Evolutionary conservation across 2,113 vertebrate genomes (phyloP).

Genomic region (Erythrocercus mccallii): DNA sequence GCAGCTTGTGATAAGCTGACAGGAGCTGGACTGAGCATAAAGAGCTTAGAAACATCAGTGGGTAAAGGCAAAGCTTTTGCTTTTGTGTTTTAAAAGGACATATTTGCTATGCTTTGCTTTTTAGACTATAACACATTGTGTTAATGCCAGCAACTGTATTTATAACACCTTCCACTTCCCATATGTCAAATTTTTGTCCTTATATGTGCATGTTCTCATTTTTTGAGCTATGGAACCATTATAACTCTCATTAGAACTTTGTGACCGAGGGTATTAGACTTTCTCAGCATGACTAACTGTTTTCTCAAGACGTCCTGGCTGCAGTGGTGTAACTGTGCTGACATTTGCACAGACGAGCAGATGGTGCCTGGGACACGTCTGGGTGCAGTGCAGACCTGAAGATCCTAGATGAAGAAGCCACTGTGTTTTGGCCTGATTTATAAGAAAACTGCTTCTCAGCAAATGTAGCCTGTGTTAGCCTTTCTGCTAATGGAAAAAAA

Average conservation of each 20-base stretch:
- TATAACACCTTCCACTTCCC: slow-evolving; percentile 1
- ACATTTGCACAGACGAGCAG: slow-evolving; percentile 31
- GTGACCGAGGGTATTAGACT: background rate
- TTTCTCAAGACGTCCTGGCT: slow-evolving; percentile 33
- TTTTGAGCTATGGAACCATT: background rate
- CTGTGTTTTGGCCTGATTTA: background rate
- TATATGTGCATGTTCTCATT: background rate
- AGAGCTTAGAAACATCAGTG: slow-evolving; percentile 24
- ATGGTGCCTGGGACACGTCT: slow-evolving; percentile 39
- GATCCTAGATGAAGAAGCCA: slow-evolving; percentile 1
- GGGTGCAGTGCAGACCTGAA: slow-evolving; percentile 30
- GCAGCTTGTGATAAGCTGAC: slow-evolving; percentile 40
- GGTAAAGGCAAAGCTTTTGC: background rate
- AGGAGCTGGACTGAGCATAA: slow-evolving; percentile 33
- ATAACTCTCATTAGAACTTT: background rate
- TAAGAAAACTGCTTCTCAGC: background rate
- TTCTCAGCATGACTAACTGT: slow-evolving; percentile 21
- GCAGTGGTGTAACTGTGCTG: slow-evolving; percentile 2
- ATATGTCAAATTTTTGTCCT: background rate
- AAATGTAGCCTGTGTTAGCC: background rate
- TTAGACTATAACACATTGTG: background rate
- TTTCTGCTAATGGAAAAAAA: slow-evolving; percentile 4
- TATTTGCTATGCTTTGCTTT: slow-evolving; percentile 24
- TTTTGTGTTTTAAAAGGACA: slow-evolving; percentile 9
- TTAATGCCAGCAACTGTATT: slow-evolving; percentile 8